Evolutionary conservation across 2,113 vertebrate genomes (phyloP).

Genomic region (Megaceryle maxima): DNA sequence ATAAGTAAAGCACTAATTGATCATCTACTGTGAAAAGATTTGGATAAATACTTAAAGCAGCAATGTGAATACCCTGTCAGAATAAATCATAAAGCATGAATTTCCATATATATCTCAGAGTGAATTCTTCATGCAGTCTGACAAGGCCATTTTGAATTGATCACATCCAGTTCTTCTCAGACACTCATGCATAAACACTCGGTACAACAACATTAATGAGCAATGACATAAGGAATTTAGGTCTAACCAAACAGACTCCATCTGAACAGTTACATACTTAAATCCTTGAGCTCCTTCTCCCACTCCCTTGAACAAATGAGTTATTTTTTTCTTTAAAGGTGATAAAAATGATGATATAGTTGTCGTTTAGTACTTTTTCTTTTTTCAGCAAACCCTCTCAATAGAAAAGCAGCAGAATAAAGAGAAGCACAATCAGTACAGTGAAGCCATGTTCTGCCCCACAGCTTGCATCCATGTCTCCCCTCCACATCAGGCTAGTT

Average conservation of each 20-base stretch:
- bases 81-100: constrained; percentile 17
- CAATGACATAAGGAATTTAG: constrained; percentile 56
- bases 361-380: not conserved
- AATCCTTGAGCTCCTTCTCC: not conserved
- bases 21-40: constrained; percentile 7
- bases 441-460: not conserved
- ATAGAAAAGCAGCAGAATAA: not conserved
- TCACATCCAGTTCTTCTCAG: constrained; percentile 36
- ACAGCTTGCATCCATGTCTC: not conserved
- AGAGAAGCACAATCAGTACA: not conserved
- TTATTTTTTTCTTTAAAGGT: not conserved
- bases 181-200: constrained; percentile 59
- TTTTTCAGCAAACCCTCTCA: not conserved
- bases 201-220: constrained; percentile 49
- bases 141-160: constrained; percentile 40
- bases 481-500: not conserved
- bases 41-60: constrained; percentile 25
- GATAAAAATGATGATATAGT: not conserved
- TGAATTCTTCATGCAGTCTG: constrained; percentile 38
- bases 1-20: constrained; percentile 33
- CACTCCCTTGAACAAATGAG: not conserved
- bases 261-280: not conserved
- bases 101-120: not conserved
- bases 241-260: constrained; percentile 33
- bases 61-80: constrained; percentile 43